Evolutionary conservation across 2,888 invertebrate genomes (phyloP).

Genomic region (Antitype chi): DNA sequence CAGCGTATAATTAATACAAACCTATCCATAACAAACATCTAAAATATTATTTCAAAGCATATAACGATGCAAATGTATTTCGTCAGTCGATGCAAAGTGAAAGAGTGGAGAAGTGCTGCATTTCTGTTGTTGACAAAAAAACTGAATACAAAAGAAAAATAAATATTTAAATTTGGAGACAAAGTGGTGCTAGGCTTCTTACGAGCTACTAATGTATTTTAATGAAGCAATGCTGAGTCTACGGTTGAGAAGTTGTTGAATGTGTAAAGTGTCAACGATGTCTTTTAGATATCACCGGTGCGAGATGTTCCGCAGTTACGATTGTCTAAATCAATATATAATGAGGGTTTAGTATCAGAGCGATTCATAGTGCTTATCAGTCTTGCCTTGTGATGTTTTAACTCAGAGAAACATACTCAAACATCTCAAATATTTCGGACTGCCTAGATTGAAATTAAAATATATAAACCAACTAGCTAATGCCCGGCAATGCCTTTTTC

Average conservation of each 20-base stretch:
- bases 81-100: slow-evolving; percentile 6
- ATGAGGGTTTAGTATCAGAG: not conserved
- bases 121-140: slow-evolving; percentile 8
- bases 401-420: not conserved
- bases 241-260: not conserved
- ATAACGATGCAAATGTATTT: not conserved
- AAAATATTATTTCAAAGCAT: not conserved
- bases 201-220: slow-evolving; percentile 43
- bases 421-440: not conserved
- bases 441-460: not conserved
- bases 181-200: slow-evolving; percentile 24
- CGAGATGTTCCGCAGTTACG: not conserved
- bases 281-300: not conserved
- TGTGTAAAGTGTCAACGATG: not conserved
- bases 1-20: too few relatives aligned
- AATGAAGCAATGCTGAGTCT: slow-evolving; percentile 19
- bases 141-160: slow-evolving; percentile 7
- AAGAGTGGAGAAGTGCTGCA: not conserved
- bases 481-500: too few relatives aligned
- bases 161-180: slow-evolving; percentile 39
- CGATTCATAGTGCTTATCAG: not conserved
- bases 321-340: not conserved
- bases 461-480: not conserved
- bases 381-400: not conserved
- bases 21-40: too few relatives aligned